A percentile compares a stretch with the other conserved stretches of the same genome.
Evolutionary conservation across 2,888 invertebrate species (phyloP).

Genomic region (Agapostemon virescens): DNA sequence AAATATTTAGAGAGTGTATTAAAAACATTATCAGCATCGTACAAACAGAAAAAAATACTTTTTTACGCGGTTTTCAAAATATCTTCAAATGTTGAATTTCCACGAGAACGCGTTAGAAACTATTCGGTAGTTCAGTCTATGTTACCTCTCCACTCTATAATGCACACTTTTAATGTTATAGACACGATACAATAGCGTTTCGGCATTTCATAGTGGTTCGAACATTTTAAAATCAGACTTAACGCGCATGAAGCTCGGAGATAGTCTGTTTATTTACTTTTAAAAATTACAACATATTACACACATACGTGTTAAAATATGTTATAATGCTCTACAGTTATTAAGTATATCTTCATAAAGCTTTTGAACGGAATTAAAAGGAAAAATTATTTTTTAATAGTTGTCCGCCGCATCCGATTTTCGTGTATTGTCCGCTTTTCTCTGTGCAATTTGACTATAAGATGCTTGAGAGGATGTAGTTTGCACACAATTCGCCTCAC

Average conservation of each 20-base stretch:
- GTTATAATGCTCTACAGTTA: slow-evolving; percentile 40
- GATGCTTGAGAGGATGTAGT: slow-evolving; percentile 22
- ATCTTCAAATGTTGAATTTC: slow-evolving; percentile 34
- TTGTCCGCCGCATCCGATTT: slow-evolving; percentile 43
- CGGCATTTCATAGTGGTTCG: slow-evolving; percentile 9
- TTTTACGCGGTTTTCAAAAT: slow-evolving; percentile 10
- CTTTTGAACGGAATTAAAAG: slow-evolving; percentile 31
- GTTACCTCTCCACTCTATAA: slow-evolving; percentile 34
- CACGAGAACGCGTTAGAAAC: slow-evolving; percentile 34
- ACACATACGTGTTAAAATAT: slow-evolving; percentile 51
- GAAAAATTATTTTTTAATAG: slow-evolving; percentile 26
- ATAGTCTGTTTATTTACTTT: slow-evolving; percentile 13
- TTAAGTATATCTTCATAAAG: slow-evolving; percentile 49
- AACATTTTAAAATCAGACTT: slow-evolving; percentile 11
- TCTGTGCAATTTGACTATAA: slow-evolving; percentile 45
- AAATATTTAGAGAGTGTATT: slow-evolving; percentile 37
- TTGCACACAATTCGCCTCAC: slow-evolving; percentile 41
- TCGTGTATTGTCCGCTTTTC: slow-evolving; percentile 35
- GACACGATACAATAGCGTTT: slow-evolving; percentile 20
- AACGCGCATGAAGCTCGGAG: slow-evolving; percentile 14
- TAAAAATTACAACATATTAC: slow-evolving; percentile 31
- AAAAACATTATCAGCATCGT: slow-evolving; percentile 1
- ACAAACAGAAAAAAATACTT: slow-evolving; percentile 18
- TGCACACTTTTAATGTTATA: slow-evolving; percentile 29
- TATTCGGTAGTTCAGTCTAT: slow-evolving; percentile 45